Evolutionary conservation across 2,797 vertebrate genomes (phyloP).

Genomic region (Tachyglossus aculeatus): DNA sequence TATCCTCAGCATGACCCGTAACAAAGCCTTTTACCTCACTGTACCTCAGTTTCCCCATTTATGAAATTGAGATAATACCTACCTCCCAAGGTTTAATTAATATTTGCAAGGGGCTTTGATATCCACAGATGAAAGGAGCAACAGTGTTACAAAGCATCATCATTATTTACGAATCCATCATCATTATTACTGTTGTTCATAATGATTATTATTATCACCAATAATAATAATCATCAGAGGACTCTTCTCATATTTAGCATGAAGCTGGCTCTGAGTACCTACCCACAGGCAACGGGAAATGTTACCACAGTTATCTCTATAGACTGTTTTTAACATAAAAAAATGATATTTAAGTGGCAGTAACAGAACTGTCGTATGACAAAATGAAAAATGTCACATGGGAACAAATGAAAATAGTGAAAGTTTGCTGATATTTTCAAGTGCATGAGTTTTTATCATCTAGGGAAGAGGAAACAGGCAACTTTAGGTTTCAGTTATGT

Average conservation of each 20-base stretch:
- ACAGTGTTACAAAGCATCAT: neutral
- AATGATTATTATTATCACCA: neutral
- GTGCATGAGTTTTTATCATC: no score
- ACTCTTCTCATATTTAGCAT: neutral
- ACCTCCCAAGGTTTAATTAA: constrained; percentile 14
- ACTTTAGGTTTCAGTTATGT: no score
- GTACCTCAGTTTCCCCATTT: neutral
- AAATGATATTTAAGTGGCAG: no score
- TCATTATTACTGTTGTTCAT: neutral
- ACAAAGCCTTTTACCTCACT: no score
- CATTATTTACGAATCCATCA: neutral
- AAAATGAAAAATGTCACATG: no score
- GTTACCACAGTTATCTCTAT: rapidly evolving
- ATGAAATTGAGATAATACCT: neutral
- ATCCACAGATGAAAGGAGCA: constrained; percentile 11
- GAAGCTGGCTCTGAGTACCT: neutral
- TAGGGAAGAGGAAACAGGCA: no score
- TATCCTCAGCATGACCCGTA: neutral
- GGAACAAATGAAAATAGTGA: no score
- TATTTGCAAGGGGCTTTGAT: constrained; percentile 17
- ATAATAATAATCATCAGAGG: neutral
- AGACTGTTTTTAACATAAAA: rapidly evolving
- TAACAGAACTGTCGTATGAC: no score
- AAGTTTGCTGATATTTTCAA: no score
- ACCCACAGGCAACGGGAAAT: rapidly evolving